phyloP scores from a whole-genome alignment of 2,888 invertebrate species.

The Odontomyia ornata region DNA sequence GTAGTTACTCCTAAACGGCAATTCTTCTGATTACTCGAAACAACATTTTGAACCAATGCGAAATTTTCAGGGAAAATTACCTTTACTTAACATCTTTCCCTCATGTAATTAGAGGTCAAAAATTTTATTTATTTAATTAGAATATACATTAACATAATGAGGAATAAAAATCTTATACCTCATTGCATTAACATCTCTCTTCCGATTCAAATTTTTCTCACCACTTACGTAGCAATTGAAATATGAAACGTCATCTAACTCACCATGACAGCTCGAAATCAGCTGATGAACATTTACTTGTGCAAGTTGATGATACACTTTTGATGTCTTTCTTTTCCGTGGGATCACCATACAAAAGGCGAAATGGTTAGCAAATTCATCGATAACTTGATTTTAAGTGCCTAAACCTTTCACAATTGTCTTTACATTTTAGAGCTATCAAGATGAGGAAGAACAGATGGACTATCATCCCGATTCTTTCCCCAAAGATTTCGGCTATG shows the following conservation, averaged over 20 bases:
- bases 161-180: too few relatives aligned
- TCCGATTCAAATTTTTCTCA: too few relatives aligned
- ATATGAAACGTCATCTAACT: background rate
- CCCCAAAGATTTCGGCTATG: slow-evolving; percentile 93
- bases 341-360: slow-evolving; percentile 10
- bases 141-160: too few relatives aligned
- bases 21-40: too few relatives aligned
- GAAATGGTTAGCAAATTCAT: slow-evolving; percentile 18
- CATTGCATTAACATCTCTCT: too few relatives aligned
- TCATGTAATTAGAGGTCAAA: too few relatives aligned
- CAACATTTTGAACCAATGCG: too few relatives aligned
- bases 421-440: slow-evolving; percentile 65
- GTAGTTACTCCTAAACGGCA: too few relatives aligned
- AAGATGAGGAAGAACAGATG: slow-evolving; percentile 68
- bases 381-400: background rate
- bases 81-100: too few relatives aligned
- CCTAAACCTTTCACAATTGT: background rate
- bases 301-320: slow-evolving; percentile 21
- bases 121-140: too few relatives aligned
- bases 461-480: slow-evolving; percentile 73
- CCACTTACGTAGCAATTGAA: too few relatives aligned
- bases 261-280: slow-evolving; percentile 17
- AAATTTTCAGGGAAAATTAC: too few relatives aligned
- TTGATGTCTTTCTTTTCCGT: slow-evolving; percentile 29
- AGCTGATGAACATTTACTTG: slow-evolving; percentile 39